Evolutionary conservation across 2,888 invertebrate species (phyloP).

Genomic region (Tinea pellionella): DNA sequence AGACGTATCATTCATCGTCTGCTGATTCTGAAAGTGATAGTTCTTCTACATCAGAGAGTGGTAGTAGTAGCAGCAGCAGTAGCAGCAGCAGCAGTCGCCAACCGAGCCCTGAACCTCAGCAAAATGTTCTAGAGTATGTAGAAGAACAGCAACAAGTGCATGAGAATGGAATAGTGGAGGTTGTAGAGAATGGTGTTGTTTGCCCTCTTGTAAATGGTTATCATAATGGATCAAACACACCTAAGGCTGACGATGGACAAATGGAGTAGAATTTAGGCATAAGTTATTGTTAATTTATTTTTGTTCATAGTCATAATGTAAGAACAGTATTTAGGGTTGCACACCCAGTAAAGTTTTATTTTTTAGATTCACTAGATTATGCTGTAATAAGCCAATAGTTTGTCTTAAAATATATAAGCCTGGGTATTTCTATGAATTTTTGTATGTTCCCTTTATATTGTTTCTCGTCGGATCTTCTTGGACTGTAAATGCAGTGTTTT

Average conservation of each 20-base stretch:
- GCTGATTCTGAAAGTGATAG: constrained; percentile 73
- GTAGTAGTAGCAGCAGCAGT: constrained; percentile 55
- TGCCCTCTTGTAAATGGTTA: constrained; percentile 45
- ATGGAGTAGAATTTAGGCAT: not conserved
- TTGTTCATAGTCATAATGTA: not conserved
- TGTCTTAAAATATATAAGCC: too few relatives aligned
- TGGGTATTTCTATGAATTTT: too few relatives aligned
- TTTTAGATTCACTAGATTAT: too few relatives aligned
- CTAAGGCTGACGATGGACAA: constrained; percentile 3
- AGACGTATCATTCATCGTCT: constrained; percentile 47
- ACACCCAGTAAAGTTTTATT: not conserved
- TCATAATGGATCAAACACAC: constrained; percentile 25
- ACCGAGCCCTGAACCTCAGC: not conserved
- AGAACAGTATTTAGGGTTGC: not conserved
- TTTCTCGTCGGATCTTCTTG: too few relatives aligned
- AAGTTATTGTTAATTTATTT: not conserved
- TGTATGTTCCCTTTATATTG: too few relatives aligned
- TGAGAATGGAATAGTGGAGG: not conserved
- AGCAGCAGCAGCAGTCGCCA: constrained; percentile 33
- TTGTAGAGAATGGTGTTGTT: constrained; percentile 17
- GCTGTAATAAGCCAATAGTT: too few relatives aligned
- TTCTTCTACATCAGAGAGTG: constrained; percentile 57
- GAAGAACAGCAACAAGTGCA: not conserved
- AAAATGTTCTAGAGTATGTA: not conserved
- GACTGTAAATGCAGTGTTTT: too few relatives aligned